These are phyloP conservation scores for Neodiprion pinetum DNA, from an alignment of 1,140 invertebrate species.

Conservation along the genomic window DNA sequence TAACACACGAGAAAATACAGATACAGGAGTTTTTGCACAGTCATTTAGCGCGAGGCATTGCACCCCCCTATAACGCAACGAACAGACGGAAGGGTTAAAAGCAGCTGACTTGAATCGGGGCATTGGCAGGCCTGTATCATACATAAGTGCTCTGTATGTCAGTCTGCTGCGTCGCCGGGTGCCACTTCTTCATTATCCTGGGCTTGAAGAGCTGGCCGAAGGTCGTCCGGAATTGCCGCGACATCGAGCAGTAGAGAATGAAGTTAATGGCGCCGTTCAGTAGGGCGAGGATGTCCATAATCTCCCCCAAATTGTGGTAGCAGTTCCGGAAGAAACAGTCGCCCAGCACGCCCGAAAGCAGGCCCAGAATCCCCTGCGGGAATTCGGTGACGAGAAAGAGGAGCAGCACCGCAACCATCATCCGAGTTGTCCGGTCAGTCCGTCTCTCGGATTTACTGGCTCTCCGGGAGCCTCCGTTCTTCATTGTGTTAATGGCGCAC, in stretches of 20 bases:
- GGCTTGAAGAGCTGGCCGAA: conserved; percentile 78
- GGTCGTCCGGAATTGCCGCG: conserved; percentile 87
- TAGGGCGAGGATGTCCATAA: conserved; percentile 92
- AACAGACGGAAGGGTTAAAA: not conserved
- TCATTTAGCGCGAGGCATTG: too few relatives aligned
- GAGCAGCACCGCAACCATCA: conserved; percentile 86
- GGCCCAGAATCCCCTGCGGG: conserved; percentile 79
- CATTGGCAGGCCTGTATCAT: conserved; percentile 44
- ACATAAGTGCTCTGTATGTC: conserved; percentile 65
- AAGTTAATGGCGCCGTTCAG: conserved; percentile 94
- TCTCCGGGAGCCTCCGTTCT: conserved; percentile 32
- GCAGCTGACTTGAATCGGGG: conserved; percentile 21
- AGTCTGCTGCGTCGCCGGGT: conserved; percentile 61
- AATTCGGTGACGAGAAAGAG: conserved; percentile 89
- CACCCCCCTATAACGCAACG: too few relatives aligned
- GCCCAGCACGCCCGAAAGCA: conserved; percentile 76
- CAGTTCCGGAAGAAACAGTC: conserved; percentile 77
- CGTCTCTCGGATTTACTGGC: conserved; percentile 72
- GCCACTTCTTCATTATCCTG: conserved; percentile 49
- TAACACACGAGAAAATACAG: too few relatives aligned
- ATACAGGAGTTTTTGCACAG: too few relatives aligned
- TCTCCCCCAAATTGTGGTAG: conserved; percentile 82
- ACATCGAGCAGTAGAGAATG: conserved; percentile 94
- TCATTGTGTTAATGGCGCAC: conserved; percentile 53
- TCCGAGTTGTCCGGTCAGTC: conserved; percentile 86